Percentiles rank a stretch among this genome's conserved stretches.
phyloP scores from a whole-genome alignment of 1,140 invertebrate species.

The Lepidurus apus region DNA sequence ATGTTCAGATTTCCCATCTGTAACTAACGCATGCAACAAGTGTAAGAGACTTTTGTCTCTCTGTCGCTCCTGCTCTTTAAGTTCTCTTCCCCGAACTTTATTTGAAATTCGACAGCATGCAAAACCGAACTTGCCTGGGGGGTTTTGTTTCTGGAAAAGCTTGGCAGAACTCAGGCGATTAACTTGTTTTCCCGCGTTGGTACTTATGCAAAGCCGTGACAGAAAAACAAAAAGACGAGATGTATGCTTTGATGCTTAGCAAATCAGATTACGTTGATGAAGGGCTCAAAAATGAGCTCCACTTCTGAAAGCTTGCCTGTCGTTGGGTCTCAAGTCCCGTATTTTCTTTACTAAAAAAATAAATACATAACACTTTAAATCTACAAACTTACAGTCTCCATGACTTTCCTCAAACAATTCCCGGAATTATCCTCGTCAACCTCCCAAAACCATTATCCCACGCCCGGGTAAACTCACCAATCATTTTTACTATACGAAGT shows the following conservation, averaged over 20 bases:
- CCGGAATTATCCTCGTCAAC: not conserved
- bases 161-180: not conserved
- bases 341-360: not conserved
- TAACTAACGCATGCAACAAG: too few species aligned
- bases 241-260: conserved; percentile 19
- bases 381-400: too few species aligned
- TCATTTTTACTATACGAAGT: not conserved
- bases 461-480: not conserved
- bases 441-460: not conserved
- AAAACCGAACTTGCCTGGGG: not conserved
- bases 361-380: too few species aligned
- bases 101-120: too few species aligned
- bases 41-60: too few species aligned
- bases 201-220: not conserved
- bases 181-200: not conserved
- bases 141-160: not conserved
- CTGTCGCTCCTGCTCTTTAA: too few species aligned
- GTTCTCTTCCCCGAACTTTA: too few species aligned
- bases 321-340: not conserved
- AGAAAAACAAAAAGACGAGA: not conserved
- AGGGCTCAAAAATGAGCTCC: conserved; percentile 4
- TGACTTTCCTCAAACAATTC: not conserved
- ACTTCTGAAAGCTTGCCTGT: not conserved
- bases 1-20: too few species aligned
- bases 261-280: not conserved